Evolutionary conservation across 2,113 vertebrate species (phyloP), one percentile per base, ranked within the genome.

Genomic region (Heliornis fulica): DNA sequence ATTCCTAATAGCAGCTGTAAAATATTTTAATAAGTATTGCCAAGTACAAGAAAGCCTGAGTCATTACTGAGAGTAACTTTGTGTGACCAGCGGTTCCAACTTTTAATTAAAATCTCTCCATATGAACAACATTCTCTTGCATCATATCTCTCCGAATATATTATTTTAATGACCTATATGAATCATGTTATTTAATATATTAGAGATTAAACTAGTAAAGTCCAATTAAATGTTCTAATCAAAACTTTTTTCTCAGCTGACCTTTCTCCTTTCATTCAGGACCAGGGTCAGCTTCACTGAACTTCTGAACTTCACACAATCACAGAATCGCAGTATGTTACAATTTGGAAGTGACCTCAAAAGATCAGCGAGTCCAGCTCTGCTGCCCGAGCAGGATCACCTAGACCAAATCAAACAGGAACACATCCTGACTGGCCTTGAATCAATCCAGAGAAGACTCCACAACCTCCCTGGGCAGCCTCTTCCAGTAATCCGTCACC

Each of bases 31-130:
- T 63, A 77, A 66, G 41, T 38, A 54, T 64, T 82, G 16, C 32
- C 20, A 83, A 78, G 32, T 68, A 51, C 86, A 59, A 83, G 34
- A 81, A 93, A 85, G 5, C 50, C 50, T 83, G 38, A 90, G 28
- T 86, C 63, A 83, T 83, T 88, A 80, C 41, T 50, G 53, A 63
- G 17, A 66, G 50, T 84, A 94, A 94, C 43, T 90, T 86, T 53
- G 31, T 70, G 54, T 91, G 56, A 94, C 60, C 68, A 43, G 10
- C 17, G 12, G 14, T 32, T 60, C 29, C 57, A 92, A 65, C 28
- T 88, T 96, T 90, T 94, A 96, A 92, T 95, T 95, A 93, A 93
- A 75, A 11, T 68, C 8, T 75, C 26, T 70, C 38, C 23, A 5
- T 38, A 86, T 70, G 65, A 69, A 46, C 21, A 63, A 51, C 15